Percentiles rank a stretch among this genome's conserved stretches.
These are phyloP conservation scores for Drosophila saltans DNA, from an alignment of 1,140 invertebrate species.

Conservation along the genomic window DNA sequence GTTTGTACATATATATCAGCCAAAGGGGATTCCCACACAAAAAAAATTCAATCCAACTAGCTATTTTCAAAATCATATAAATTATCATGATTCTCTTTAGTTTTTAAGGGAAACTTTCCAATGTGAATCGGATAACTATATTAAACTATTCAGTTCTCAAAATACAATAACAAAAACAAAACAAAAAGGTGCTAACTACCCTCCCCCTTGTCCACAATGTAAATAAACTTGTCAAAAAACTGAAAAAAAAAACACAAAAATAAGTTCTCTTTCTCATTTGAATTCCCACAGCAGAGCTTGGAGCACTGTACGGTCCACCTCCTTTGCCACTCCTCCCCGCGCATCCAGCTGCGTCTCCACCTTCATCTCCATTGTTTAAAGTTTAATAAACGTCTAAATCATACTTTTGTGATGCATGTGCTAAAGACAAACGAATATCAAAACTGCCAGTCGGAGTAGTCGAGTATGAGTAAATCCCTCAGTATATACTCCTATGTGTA, in stretches of 20 bases:
- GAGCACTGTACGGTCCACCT: slow-evolving; percentile 24
- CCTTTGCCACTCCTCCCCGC: background rate
- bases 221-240: slow-evolving; percentile 69
- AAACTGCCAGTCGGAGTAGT: slow-evolving; percentile 32
- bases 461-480: background rate
- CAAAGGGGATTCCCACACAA: background rate
- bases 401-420: slow-evolving; percentile 76
- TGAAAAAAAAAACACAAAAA: background rate
- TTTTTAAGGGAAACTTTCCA: slow-evolving; percentile 4
- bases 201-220: slow-evolving; percentile 21
- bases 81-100: background rate
- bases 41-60: background rate
- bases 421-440: slow-evolving; percentile 75
- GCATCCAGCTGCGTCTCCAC: background rate
- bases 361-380: slow-evolving; percentile 55
- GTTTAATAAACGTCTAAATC: slow-evolving; percentile 78
- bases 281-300: slow-evolving; percentile 62
- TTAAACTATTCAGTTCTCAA: slow-evolving; percentile 13
- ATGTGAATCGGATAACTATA: slow-evolving; percentile 8
- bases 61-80: background rate
- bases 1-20: background rate
- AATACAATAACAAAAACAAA: background rate
- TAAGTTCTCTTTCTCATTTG: slow-evolving; percentile 50
- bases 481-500: no score
- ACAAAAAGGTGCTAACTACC: slow-evolving; percentile 63